Evolutionary conservation across 2,888 invertebrate species (phyloP), one percentile per base, ranked within the genome.

Genomic region (Ethmia dodecea): DNA sequence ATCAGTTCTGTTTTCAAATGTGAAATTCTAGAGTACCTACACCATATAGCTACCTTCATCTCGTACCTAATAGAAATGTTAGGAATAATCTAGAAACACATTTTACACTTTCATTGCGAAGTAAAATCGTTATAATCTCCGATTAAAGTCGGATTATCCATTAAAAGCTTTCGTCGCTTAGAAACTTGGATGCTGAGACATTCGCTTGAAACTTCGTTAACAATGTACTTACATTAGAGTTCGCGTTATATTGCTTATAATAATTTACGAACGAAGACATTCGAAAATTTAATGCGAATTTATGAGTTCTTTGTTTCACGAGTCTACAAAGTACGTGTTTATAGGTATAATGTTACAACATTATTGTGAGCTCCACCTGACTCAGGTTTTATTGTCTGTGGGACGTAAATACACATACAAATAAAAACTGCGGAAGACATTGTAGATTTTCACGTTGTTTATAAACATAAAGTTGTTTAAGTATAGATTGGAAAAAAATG

Each of bases 201-300:
- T 5, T 18, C 9, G 3, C 8, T 20, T n/a, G 9, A 9, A 9
- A 20, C n/a, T 20, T 20, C 1, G 6, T n/a, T n/a, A 20, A 20
- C n/a, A n/a, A 20, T 9, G 20, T 25, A 25, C 25, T 5, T 3
- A 11, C 25, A 25, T 1, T 18, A 5, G 5, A 18, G 11, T n/a
- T 10, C 25, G 11, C 9, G 11, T 11, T 11, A 26, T 10, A 26
- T 26, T 11, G 11, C n/a, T 26, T 11, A 25, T 27, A 16, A 10
- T 33, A 12, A 33, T 33, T 33, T 27, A 33, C 25, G 14, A 27
- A 33, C 13, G 12, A 16, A 32, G 32, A 32, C 32, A 32, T 26
- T 13, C 18, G 18, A 11, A 20, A 27, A 13, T 27, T 33, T 33
- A 33, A 33, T 26, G 6, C 27, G 14, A 27, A 31, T 25, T 15